Evolutionary conservation across 2,888 invertebrate species (phyloP).

Genomic region (Holacanthella duospinosa): DNA sequence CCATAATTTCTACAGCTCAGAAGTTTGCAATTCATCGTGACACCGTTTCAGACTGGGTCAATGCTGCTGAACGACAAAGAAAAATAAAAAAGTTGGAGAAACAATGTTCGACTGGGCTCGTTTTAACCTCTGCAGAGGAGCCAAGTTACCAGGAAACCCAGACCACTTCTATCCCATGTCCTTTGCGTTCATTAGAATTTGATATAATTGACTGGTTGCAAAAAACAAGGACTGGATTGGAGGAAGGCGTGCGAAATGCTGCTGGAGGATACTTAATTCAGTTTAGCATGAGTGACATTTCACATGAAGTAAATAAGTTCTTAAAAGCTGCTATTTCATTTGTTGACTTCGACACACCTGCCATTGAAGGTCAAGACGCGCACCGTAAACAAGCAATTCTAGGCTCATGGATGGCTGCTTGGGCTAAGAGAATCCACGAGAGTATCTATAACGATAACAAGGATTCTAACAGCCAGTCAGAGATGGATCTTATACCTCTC

Average conservation of each 20-base stretch:
- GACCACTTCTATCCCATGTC: not conserved
- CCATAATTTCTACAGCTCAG: slow-evolving; percentile 20
- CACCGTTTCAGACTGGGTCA: slow-evolving; percentile 33
- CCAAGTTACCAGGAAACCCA: not conserved
- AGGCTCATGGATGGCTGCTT: not conserved
- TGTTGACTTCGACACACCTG: not conserved
- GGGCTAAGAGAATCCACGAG: not conserved
- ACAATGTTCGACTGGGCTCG: slow-evolving; percentile 7
- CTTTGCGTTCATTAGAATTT: not conserved
- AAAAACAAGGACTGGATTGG: not conserved
- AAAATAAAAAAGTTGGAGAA: slow-evolving; percentile 18
- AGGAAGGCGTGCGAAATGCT: not conserved
- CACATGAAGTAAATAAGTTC: not conserved
- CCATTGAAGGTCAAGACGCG: not conserved
- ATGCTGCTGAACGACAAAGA: slow-evolving; percentile 19
- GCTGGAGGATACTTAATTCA: not conserved
- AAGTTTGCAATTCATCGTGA: slow-evolving; percentile 30
- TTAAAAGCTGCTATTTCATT: not conserved
- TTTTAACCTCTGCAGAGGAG: not conserved
- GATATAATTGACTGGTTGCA: slow-evolving; percentile 7
- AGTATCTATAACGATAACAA: slow-evolving; percentile 2
- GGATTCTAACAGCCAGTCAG: not conserved
- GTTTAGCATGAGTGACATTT: not conserved
- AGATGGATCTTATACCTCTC: not conserved
- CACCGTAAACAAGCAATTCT: not conserved